Evolutionary conservation across 2,888 invertebrate genomes (phyloP), one percentile per base, ranked within the genome.

Genomic region (Spialia ferax): DNA sequence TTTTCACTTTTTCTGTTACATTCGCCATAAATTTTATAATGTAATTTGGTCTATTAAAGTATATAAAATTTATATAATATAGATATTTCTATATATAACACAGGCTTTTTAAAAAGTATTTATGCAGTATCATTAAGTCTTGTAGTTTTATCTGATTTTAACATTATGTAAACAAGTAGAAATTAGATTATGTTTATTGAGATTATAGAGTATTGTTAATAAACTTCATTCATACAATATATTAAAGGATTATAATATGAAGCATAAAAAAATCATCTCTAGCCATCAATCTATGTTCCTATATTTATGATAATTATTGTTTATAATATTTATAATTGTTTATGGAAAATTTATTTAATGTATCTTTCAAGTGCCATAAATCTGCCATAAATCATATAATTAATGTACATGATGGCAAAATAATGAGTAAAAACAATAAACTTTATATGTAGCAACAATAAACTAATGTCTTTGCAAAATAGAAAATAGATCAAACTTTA

Each of bases 321-420:
- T n/a, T n/a, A 35, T 32, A 29, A n/a, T 35, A 48, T 48, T 48
- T 20, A 20, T 50, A 50, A 22, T 22, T 22, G 13, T 23, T 23
- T 23, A 13, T 52, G n/a, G 23, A 7, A 52, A 8, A 23, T 52
- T 52, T 23, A 23, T 59, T 15, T 23, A n/a, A 20, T 13, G 6
- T 56, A 38, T 6, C 22, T n/a, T 32, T 54, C 15, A 54, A 29
- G 63, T 63, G 63, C 63, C 63, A 63, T 63, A 63, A 54, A 23
- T 15, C 22, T 2, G 35, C n/a, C 38, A n/a, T 38, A 22, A 29
- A n/a, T n/a, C n/a, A n/a, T n/a, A n/a, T n/a, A n/a, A n/a, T n/a
- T n/a, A n/a, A n/a, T n/a, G n/a, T n/a, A n/a, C n/a, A n/a, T n/a
- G n/a, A n/a, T n/a, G n/a, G n/a, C n/a, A n/a, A n/a, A n/a, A n/a